A percentile compares a stretch with the other conserved stretches of the same genome.
These are phyloP conservation scores for Olivierus martensii DNA, from an alignment of 1,140 invertebrate species.

Conservation along the genomic window DNA sequence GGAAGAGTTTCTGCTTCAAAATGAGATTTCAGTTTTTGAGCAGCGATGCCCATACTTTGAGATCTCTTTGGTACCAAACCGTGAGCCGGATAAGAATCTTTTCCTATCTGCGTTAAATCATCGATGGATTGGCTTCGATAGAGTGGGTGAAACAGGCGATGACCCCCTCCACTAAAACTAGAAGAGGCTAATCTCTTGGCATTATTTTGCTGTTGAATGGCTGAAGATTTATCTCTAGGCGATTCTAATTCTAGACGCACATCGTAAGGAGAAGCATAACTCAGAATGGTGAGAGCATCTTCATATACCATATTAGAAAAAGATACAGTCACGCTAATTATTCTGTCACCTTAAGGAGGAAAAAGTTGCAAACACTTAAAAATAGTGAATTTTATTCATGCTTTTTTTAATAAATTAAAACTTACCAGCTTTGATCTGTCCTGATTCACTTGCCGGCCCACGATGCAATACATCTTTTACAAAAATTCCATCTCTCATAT, in stretches of 20 bases:
- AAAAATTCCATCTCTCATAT: slow-evolving; percentile 75
- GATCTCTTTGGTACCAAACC: slow-evolving; percentile 3
- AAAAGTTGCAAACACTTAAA: slow-evolving; percentile 20
- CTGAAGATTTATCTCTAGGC: slow-evolving; percentile 8
- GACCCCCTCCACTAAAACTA: slow-evolving; percentile 7
- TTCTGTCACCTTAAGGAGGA: slow-evolving; percentile 57
- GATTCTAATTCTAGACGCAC: slow-evolving; percentile 51
- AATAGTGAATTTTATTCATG: neutral
- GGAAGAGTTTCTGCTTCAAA: slow-evolving; percentile 1
- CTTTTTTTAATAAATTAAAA: slow-evolving; percentile 1
- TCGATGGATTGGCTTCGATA: slow-evolving; percentile 52
- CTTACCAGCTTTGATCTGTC: slow-evolving; percentile 62
- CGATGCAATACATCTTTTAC: slow-evolving; percentile 71
- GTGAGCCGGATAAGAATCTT: neutral
- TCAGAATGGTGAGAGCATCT: slow-evolving; percentile 74
- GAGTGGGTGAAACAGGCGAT: slow-evolving; percentile 43
- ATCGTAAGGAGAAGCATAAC: slow-evolving; percentile 83
- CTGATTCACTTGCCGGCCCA: slow-evolving; percentile 76
- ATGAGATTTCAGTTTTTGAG: slow-evolving; percentile 4
- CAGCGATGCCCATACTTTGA: slow-evolving; percentile 4
- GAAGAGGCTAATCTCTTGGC: slow-evolving; percentile 2
- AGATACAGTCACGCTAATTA: slow-evolving; percentile 67
- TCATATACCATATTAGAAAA: slow-evolving; percentile 79
- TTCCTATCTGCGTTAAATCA: slow-evolving; percentile 33
- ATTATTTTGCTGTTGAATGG: neutral